phyloP scores from a whole-genome alignment of 2,113 vertebrate species.

The Macrotis lagotis region DNA sequence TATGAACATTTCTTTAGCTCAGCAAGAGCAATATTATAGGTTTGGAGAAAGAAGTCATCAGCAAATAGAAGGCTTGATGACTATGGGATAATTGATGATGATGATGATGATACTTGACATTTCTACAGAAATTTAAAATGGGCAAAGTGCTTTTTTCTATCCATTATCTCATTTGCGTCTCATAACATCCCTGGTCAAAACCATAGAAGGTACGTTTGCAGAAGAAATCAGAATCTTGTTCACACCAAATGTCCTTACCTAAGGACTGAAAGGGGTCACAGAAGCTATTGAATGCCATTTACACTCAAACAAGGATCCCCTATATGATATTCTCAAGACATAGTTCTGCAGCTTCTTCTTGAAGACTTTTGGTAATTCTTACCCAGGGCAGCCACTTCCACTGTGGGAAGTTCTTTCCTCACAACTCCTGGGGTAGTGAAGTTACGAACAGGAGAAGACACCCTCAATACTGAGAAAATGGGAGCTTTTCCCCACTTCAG shows the following conservation, averaged over 20 bases:
- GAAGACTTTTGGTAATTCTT: not conserved
- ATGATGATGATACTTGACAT: not conserved
- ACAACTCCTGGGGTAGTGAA: constrained; percentile 76
- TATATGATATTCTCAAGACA: not conserved
- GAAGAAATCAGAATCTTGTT: constrained; percentile 59
- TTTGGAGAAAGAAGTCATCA: no score
- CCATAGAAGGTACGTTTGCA: constrained; percentile 81
- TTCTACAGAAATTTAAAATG: no score
- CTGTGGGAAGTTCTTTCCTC: not conserved
- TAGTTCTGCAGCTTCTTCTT: not conserved
- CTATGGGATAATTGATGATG: not conserved
- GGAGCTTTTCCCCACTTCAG: no score
- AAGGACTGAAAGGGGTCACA: not conserved
- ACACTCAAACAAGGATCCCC: not conserved
- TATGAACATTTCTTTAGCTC: not conserved
- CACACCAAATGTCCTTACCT: not conserved
- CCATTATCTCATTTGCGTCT: no score
- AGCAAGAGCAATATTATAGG: not conserved
- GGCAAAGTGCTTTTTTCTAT: no score
- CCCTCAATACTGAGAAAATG: constrained; percentile 77
- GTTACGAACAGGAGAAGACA: constrained; percentile 69
- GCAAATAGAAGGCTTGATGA: not conserved
- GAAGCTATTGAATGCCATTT: not conserved
- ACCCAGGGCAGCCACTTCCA: not conserved
- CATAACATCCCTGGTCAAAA: constrained; percentile 57